phyloP scores from a whole-genome alignment of 2,113 vertebrate species.

The Microtus montanus region DNA sequence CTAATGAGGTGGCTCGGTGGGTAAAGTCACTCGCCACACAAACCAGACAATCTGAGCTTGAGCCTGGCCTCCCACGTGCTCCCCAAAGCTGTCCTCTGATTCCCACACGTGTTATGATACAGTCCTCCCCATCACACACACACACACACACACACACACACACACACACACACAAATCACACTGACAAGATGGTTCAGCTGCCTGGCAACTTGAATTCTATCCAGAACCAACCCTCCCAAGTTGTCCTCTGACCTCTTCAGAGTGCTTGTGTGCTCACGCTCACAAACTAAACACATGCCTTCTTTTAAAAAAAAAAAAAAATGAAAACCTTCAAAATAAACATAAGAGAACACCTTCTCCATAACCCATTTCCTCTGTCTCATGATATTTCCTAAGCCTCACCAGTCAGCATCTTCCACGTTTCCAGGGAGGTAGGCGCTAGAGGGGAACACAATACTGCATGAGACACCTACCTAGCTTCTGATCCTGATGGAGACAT shows the following conservation, averaged over 20 bases:
- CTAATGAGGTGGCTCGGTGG: not conserved
- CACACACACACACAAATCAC: not conserved
- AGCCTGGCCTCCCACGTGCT: not conserved
- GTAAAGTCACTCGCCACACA: not conserved
- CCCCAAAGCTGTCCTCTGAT: not conserved
- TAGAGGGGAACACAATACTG: too few relatives aligned
- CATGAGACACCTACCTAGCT: not conserved
- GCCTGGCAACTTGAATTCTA: not conserved
- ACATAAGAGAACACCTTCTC: not conserved
- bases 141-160: not conserved
- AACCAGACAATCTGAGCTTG: not conserved
- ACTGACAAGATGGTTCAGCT: not conserved
- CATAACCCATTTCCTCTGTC: not conserved
- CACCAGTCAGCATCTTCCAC: rapidly evolving
- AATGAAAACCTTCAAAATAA: constrained; percentile 3
- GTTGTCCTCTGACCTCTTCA: not conserved
- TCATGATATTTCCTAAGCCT: not conserved
- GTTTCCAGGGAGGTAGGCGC: not conserved
- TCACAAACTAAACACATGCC: not conserved
- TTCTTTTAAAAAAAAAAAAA: not conserved
- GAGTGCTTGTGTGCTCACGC: too few relatives aligned
- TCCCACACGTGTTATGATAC: not conserved
- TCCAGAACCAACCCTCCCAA: not conserved
- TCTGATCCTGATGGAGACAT: not conserved
- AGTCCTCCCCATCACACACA: not conserved